Percentiles rank a stretch among this genome's conserved stretches.
Evolutionary conservation across 2,113 vertebrate genomes (phyloP).

Genomic region (Eublepharis macularius): DNA sequence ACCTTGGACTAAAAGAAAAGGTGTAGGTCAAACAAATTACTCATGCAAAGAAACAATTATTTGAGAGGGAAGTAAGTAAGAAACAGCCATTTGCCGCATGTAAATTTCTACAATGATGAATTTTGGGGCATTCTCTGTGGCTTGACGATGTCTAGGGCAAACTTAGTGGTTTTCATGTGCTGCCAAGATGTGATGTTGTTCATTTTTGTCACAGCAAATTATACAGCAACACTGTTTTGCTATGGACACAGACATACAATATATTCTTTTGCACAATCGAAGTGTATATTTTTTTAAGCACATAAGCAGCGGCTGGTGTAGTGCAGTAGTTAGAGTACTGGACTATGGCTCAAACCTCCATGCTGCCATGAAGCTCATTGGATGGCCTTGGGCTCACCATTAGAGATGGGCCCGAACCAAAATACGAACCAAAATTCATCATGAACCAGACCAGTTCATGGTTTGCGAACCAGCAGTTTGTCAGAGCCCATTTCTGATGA

Average conservation of each 20-base stretch:
- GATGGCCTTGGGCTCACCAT: no score
- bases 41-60: slow-evolving; percentile 3
- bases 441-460: no score
- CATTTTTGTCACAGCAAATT: neutral
- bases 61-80: accelerated
- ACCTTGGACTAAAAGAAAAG: slow-evolving; percentile 42
- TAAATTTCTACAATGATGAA: accelerated
- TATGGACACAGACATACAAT: neutral
- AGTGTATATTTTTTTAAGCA: neutral
- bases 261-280: no score
- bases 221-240: neutral
- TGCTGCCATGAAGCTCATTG: no score
- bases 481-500: no score
- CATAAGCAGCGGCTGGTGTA: neutral
- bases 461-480: no score
- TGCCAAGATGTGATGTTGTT: neutral
- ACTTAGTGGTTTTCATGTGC: neutral
- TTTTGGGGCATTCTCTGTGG: neutral
- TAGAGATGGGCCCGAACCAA: no score
- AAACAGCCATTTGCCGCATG: accelerated
- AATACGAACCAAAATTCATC: no score
- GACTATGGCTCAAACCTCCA: no score
- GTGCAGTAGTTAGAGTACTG: no score
- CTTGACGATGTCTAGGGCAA: accelerated
- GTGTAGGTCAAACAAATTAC: neutral